These are phyloP conservation scores for Numenius arquata DNA, from an alignment of 2,113 vertebrate genomes.

Conservation along the genomic window DNA sequence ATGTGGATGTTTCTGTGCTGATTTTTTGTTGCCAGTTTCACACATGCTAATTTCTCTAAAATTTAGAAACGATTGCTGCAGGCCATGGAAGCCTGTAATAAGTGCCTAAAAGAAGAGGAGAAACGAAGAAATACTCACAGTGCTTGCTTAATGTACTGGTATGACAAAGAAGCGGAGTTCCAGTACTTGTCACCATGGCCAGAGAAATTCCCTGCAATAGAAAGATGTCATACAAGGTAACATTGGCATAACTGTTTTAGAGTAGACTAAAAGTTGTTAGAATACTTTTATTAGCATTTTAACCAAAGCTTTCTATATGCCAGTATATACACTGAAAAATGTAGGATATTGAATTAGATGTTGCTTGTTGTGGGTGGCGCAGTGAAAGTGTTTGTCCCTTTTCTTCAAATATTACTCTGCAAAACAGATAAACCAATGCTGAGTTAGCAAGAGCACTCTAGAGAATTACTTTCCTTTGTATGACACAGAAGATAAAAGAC, in stretches of 20 bases:
- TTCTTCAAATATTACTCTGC: not conserved
- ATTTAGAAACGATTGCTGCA: conserved; percentile 86
- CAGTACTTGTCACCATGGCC: conserved; percentile 81
- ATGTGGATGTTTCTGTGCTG: rapidly evolving
- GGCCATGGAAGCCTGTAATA: conserved; percentile 88
- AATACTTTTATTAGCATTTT: not conserved
- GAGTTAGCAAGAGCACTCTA: not conserved
- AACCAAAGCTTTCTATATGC: not conserved
- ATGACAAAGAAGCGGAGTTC: conserved; percentile 79
- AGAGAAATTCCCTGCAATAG: conserved; percentile 84
- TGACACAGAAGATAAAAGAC: not conserved
- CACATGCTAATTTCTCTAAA: not conserved
- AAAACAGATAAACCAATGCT: not conserved
- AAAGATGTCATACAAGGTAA: conserved; percentile 85
- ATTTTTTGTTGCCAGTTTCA: not conserved
- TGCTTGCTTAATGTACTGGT: conserved; percentile 84
- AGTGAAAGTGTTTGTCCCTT: not conserved
- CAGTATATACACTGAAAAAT: not conserved
- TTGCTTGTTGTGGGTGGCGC: not conserved
- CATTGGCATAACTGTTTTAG: not conserved
- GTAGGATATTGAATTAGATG: not conserved
- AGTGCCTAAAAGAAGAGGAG: conserved; percentile 82
- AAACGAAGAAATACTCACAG: conserved; percentile 88
- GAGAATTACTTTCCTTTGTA: not conserved
- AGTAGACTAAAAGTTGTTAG: not conserved